phyloP scores from a whole-genome alignment of 2,113 vertebrate genomes.

The Corydoras sp. region DNA sequence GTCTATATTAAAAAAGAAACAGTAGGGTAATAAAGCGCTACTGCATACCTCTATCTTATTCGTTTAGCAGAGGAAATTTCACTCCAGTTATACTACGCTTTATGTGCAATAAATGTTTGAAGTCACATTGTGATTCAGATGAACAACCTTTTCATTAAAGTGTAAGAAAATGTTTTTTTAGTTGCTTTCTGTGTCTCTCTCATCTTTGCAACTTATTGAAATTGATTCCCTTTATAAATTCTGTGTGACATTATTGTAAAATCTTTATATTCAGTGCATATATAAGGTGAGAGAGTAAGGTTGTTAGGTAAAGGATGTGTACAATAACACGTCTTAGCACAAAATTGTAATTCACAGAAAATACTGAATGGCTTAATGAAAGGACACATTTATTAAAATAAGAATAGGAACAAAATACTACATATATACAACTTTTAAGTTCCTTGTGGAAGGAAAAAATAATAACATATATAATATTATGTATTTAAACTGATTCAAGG shows the following conservation, averaged over 20 bases:
- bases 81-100: background rate
- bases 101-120: background rate
- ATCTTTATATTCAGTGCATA: constrained; percentile 37
- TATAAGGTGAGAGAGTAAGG: constrained; percentile 28
- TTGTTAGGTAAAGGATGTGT: too few species aligned
- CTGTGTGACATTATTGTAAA: constrained; percentile 7
- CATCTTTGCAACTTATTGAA: too few species aligned
- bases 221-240: background rate
- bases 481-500: background rate
- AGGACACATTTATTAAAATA: constrained; percentile 60
- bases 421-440: constrained; percentile 61
- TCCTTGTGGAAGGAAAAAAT: constrained; percentile 15
- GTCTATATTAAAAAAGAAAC: background rate
- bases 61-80: constrained; percentile 12
- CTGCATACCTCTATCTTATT: constrained; percentile 8
- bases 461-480: constrained; percentile 9
- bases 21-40: background rate
- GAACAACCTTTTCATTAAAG: background rate
- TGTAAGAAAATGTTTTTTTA: background rate
- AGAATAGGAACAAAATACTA: constrained; percentile 44
- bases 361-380: constrained; percentile 33
- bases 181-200: too few species aligned
- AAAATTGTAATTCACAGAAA: background rate
- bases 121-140: background rate
- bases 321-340: too few species aligned